phyloP scores from a whole-genome alignment of 53 echinoderm and acorn worm species.

The Apostichopus leukothele region DNA sequence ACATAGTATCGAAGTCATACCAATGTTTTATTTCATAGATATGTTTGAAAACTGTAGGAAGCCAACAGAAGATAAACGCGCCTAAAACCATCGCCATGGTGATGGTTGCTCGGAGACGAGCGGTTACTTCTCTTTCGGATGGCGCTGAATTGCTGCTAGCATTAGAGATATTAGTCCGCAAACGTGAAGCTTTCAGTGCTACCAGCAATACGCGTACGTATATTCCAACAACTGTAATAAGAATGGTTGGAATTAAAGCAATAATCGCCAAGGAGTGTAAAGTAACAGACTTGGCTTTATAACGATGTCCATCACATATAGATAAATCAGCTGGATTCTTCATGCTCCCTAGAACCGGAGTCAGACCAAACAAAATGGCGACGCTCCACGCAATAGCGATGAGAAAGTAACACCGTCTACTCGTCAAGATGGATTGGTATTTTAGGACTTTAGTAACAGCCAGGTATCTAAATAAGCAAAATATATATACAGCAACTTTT shows the following conservation, averaged over 20 bases:
- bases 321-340: constrained; percentile 23
- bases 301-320: constrained; percentile 36
- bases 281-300: constrained; percentile 30
- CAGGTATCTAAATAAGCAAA: constrained; percentile 9
- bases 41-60: constrained; percentile 40
- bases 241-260: constrained; percentile 18
- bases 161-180: constrained; percentile 8
- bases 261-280: constrained; percentile 36
- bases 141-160: background rate
- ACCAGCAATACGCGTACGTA: constrained; percentile 18
- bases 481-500: background rate
- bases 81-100: constrained; percentile 45
- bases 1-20: constrained; percentile 6
- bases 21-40: constrained; percentile 37
- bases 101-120: constrained; percentile 29
- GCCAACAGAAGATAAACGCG: constrained; percentile 36
- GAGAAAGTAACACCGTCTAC: constrained; percentile 9
- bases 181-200: background rate
- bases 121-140: constrained; percentile 6
- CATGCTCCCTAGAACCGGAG: constrained; percentile 8
- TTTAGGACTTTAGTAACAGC: constrained; percentile 33
- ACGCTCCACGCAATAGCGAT: constrained; percentile 23
- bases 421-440: constrained; percentile 7
- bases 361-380: background rate
- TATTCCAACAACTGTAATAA: background rate